These are phyloP conservation scores for Megaustenia siamemsis DNA, from an alignment of 2,888 invertebrate species.

Conservation along the genomic window DNA sequence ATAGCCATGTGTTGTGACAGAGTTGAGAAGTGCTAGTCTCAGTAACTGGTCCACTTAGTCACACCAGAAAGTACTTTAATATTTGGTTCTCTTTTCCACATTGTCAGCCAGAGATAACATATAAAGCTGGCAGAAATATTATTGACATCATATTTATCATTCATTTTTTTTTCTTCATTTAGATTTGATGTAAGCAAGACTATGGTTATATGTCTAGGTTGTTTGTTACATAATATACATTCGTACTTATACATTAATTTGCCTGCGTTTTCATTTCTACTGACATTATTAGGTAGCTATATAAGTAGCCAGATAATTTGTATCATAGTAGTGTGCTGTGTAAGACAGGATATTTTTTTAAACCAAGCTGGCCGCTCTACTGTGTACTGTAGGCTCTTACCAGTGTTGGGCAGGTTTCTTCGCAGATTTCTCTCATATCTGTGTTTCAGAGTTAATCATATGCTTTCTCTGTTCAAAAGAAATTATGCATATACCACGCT, in stretches of 20 bases:
- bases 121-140: not conserved
- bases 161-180: no score
- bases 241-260: not conserved
- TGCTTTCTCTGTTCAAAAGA: not conserved
- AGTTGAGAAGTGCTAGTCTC: no score
- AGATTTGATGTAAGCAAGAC: not conserved
- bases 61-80: no score
- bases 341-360: not conserved
- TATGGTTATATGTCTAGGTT: not conserved
- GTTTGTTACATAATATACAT: not conserved
- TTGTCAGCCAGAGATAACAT: not conserved
- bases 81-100: not conserved
- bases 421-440: slow-evolving; percentile 8
- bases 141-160: not conserved
- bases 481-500: not conserved
- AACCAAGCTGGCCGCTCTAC: not conserved
- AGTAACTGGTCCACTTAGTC: no score
- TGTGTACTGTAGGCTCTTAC: not conserved
- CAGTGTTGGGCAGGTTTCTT: not conserved
- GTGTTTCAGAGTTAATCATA: not conserved
- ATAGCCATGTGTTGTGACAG: no score
- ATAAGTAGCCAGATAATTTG: not conserved
- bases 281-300: not conserved
- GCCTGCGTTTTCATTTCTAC: not conserved
- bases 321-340: not conserved